A percentile compares a stretch with the other conserved stretches of the same genome.
These are phyloP conservation scores for Melangyna quadrimaculata DNA, from an alignment of 2,888 invertebrate species.

Conservation along the genomic window DNA sequence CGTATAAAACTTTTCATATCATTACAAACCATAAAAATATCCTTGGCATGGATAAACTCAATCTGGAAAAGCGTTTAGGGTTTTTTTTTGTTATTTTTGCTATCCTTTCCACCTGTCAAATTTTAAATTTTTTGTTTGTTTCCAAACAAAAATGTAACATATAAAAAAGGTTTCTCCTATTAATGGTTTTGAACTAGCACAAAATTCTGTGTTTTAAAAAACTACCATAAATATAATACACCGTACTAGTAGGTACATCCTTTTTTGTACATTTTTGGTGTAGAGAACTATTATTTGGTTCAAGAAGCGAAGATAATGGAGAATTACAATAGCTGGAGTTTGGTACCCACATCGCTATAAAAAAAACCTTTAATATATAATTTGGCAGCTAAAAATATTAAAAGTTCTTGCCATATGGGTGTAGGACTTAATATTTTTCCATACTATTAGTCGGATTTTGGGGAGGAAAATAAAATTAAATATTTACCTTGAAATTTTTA, in stretches of 20 bases:
- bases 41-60: conserved; percentile 15
- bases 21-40: conserved; percentile 8
- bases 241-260: neutral
- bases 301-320: conserved; percentile 2
- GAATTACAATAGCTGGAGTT: neutral
- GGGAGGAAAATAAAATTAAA: no score
- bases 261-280: neutral
- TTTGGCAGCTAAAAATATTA: neutral
- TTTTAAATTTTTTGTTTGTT: neutral
- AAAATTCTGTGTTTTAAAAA: neutral
- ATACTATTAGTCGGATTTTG: no score
- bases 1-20: neutral
- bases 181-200: neutral
- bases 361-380: neutral
- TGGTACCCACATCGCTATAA: neutral
- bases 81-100: neutral
- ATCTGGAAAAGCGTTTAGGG: conserved; percentile 7
- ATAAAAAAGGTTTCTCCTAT: neutral
- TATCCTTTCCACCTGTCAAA: neutral
- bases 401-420: no score
- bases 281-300: neutral
- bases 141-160: neutral
- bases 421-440: no score
- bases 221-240: neutral
- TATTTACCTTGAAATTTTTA: no score